Evolutionary conservation across 2,888 invertebrate species (phyloP).

Genomic region (Drosophila ochracea): DNA sequence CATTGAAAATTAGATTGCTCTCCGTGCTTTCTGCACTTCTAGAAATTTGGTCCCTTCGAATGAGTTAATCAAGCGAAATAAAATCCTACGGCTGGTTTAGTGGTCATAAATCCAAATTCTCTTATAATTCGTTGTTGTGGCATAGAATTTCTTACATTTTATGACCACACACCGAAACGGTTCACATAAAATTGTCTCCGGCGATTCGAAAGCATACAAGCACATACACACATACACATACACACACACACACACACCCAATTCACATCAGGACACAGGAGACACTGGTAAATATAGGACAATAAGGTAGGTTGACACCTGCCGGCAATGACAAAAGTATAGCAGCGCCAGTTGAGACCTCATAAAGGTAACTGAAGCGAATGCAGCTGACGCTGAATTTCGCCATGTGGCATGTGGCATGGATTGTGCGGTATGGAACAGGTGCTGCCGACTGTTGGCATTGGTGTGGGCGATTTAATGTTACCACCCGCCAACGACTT

Average conservation of each 20-base stretch:
- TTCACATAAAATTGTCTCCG: constrained; percentile 72
- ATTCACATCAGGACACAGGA: constrained; percentile 10
- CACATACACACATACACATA: constrained; percentile 3
- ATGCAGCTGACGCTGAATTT: constrained; percentile 20
- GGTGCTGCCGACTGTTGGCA: constrained; percentile 8
- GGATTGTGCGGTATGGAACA: constrained; percentile 16
- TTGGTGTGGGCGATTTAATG: constrained; percentile 21
- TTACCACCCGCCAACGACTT: constrained; percentile 40
- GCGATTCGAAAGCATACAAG: constrained; percentile 50
- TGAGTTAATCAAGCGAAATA: constrained; percentile 8
- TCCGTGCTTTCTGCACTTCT: constrained; percentile 61
- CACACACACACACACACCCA: constrained; percentile 1
- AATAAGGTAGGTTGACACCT: constrained; percentile 67
- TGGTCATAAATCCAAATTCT: constrained; percentile 74
- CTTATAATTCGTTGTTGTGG: constrained; percentile 71
- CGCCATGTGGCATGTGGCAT: constrained; percentile 19
- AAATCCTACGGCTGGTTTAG: constrained; percentile 62
- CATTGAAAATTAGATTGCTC: constrained; percentile 4
- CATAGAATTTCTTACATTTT: constrained; percentile 70
- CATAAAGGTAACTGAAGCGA: constrained; percentile 34
- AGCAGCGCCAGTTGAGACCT: constrained; percentile 44
- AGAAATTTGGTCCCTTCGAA: constrained; percentile 47
- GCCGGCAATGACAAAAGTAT: constrained; percentile 56
- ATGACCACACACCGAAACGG: constrained; percentile 50
- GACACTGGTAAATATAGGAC: constrained; percentile 36